Base-by-base conservation (phyloP, 2,113 vertebrate species). In the Anoura caudifer region DNA sequence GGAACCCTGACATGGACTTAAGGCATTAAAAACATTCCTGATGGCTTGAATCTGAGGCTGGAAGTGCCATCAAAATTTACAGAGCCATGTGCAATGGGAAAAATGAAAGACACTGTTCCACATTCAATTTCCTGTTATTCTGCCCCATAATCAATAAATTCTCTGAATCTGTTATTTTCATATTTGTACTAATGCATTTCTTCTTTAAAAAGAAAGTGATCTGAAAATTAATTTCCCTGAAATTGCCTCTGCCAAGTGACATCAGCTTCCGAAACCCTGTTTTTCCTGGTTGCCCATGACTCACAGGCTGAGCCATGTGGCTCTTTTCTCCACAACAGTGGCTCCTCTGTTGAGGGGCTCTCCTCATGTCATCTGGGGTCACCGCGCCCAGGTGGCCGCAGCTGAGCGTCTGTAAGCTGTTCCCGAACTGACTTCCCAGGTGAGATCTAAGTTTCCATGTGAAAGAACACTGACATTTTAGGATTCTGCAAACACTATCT, bases 321-420 rank as follows among this genome's bases (percentile, higher is more conserved):
- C 87, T 96, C 94, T 81, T 97, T 97, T 98, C 5, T n/a, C 96
- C 87, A 69, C 94, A 94, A 95, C 93, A 95, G 91, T 3, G 96
- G 76, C 45, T 38, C 20, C 91, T 73, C 69, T 63, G 80, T 85
- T 20, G 86, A 95, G 47, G 52, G 38, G 52, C 50, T 92, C 91
- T 56, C 70, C 70, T 95, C 93, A 93, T 91, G 97, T 91, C 77
- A 70, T 26, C 73, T 72, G 0, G 50, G 97, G 43, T 77, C 31
- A 16, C 4, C 65, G 92, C 19, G 6, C 92, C 31, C 31, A 45
- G 2, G 0, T 20, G 75, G 76, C 83, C 87, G 85, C 17, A 45
- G 59, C 65, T 94, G 85, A 86, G 96, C 28, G 20, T 72, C 41
- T 92, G 38, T 75, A 87, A 50, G 69, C 47, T 89, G 87, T 83